phyloP scores from a whole-genome alignment of 2,113 vertebrate genomes.

The Chionomys nivalis region DNA sequence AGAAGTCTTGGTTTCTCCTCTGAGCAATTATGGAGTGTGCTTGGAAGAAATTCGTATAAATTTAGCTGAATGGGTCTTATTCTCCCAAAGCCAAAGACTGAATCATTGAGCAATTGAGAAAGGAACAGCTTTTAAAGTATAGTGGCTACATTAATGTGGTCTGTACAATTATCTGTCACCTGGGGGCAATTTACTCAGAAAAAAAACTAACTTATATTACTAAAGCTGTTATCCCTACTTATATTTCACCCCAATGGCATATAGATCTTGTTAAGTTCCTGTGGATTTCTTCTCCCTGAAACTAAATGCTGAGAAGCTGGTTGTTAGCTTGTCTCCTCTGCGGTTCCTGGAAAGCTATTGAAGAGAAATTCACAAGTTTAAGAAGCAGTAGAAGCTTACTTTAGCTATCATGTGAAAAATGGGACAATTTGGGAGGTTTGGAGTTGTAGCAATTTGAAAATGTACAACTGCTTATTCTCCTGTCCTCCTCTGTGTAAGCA shows the following conservation, averaged over 20 bases:
- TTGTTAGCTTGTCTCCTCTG: conserved; percentile 16
- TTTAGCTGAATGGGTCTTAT: conserved; percentile 45
- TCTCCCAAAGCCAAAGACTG: neutral
- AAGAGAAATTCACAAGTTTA: conserved; percentile 56
- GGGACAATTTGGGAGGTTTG: neutral
- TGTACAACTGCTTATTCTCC: conserved; percentile 26
- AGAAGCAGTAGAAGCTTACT: neutral
- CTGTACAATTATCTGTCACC: conserved; percentile 46
- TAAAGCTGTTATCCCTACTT: conserved; percentile 29
- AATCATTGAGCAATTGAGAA: conserved; percentile 38
- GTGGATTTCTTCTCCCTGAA: conserved; percentile 46
- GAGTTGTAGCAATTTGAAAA: conserved; percentile 51
- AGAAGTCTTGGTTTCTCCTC: conserved; percentile 46
- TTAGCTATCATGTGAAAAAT: conserved; percentile 37
- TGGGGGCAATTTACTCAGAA: conserved; percentile 43
- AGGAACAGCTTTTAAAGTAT: conserved; percentile 47
- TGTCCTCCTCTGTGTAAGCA: conserved; percentile 39
- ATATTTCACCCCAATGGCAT: neutral
- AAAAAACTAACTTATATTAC: conserved; percentile 44
- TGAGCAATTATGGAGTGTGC: conserved; percentile 44
- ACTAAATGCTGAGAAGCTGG: neutral
- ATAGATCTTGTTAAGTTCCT: conserved; percentile 28
- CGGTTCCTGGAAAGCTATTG: conserved; percentile 23
- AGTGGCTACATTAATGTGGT: conserved; percentile 31
- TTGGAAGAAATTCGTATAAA: conserved; percentile 52